These are phyloP conservation scores for Gasterosteus nipponicus DNA, from an alignment of 2,113 vertebrate genomes.

Conservation along the genomic window DNA sequence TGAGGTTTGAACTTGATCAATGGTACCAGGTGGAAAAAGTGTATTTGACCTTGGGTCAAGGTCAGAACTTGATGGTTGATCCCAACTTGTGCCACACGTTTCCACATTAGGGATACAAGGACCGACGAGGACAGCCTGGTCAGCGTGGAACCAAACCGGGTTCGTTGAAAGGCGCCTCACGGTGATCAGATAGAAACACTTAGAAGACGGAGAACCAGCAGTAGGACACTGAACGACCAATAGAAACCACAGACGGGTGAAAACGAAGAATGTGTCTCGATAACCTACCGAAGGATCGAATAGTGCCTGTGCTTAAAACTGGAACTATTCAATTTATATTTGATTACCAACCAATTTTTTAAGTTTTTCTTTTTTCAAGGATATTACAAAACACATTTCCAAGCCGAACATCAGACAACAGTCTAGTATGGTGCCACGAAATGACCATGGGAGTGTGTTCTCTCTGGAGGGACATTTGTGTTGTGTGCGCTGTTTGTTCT, in stretches of 20 bases:
- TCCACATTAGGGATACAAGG: neutral
- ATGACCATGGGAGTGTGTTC: slow-evolving; percentile 19
- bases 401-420: slow-evolving; percentile 1
- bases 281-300: neutral
- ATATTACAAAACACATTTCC: neutral
- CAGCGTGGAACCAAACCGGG: neutral
- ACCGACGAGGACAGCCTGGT: slow-evolving; percentile 25
- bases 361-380: neutral
- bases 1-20: too few species aligned
- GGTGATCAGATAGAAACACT: slow-evolving; percentile 12
- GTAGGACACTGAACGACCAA: neutral
- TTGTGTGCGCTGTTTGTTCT: slow-evolving; percentile 20
- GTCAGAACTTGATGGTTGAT: slow-evolving; percentile 1
- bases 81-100: neutral
- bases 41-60: slow-evolving; percentile 4
- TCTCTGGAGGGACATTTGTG: slow-evolving; percentile 13
- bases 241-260: neutral
- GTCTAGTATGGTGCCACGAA: neutral
- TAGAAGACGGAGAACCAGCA: slow-evolving; percentile 11
- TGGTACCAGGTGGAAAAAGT: neutral
- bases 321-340: neutral
- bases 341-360: neutral
- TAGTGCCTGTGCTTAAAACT: neutral
- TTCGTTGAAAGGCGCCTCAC: neutral
- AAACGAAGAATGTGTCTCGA: neutral